Percentiles rank a stretch among this genome's conserved stretches.
Conservation (phyloP, 2,888 invertebrate species). For the Cantharis rufa region DNA sequence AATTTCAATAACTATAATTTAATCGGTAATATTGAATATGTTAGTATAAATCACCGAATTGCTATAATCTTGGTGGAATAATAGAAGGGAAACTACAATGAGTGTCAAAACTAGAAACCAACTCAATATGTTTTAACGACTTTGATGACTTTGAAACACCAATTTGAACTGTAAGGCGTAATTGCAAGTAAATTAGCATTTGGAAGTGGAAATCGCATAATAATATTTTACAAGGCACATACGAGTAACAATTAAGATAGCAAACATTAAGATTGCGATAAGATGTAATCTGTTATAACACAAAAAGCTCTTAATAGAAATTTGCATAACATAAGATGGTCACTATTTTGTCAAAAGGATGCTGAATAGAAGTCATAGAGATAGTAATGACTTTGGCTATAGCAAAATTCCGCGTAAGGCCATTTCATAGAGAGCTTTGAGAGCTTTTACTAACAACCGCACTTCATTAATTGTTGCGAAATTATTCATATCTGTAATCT, state of each 20-base stretch:
- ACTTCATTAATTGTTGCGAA: slow-evolving; percentile 53
- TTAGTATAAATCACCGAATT: slow-evolving; percentile 36
- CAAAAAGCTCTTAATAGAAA: slow-evolving; percentile 47
- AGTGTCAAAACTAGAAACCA: slow-evolving; percentile 36
- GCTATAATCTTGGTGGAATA: slow-evolving; percentile 34
- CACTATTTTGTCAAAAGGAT: slow-evolving; percentile 49
- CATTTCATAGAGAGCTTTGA: slow-evolving; percentile 49
- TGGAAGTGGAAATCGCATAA: slow-evolving; percentile 31
- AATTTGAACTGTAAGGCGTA: slow-evolving; percentile 35
- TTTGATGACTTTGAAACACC: slow-evolving; percentile 37
- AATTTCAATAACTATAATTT: background rate
- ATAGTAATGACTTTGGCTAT: slow-evolving; percentile 49
- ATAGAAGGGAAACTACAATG: slow-evolving; percentile 38
- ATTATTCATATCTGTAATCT: slow-evolving; percentile 55
- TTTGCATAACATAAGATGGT: slow-evolving; percentile 50
- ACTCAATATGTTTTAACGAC: slow-evolving; percentile 35
- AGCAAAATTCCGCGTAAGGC: slow-evolving; percentile 43
- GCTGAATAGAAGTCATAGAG: slow-evolving; percentile 49
- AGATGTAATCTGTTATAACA: slow-evolving; percentile 9
- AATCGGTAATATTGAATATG: slow-evolving; percentile 10
- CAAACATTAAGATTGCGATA: slow-evolving; percentile 20
- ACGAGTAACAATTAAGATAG: background rate
- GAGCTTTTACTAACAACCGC: slow-evolving; percentile 49
- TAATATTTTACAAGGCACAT: background rate
- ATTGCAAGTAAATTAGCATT: slow-evolving; percentile 37